Base-by-base conservation (phyloP, 2,113 vertebrate species). In the Eurystomus gularis region DNA sequence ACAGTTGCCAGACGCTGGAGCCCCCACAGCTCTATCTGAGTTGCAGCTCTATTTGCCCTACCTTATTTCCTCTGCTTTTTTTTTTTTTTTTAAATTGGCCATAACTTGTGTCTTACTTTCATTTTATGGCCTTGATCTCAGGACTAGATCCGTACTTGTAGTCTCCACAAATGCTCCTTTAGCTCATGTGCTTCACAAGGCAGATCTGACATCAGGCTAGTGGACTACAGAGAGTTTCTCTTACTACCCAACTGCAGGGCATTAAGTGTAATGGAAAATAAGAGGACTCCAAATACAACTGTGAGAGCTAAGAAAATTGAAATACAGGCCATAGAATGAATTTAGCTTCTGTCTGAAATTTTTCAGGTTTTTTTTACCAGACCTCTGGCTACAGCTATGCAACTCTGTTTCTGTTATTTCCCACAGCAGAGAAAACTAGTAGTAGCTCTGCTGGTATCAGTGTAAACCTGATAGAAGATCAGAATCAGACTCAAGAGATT, bases 341-440 rank as follows among this genome's bases (percentile, higher is more conserved):
- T 88, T 85, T 92, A 80, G 31, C 54, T 95, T 88, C 88, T 93
- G 66, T 73, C 79, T 86, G 58, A 93, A 93, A 37, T 9, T 21
- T 29, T 68, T 52, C 66, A 51, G 25, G 46, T 3, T 1, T 13
- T 68, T 70, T 95, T 82, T 68, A 44, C 64, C 48, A 85, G 52
- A 79, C 39, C 12, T 91, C 73, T 93, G 85, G 35, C 73, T 91
- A 35, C 57, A 75, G 20, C 5, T 89, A 15, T 77, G 9, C 76
- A 54, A 37, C 28, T 42, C 8, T 44, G 42, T 76, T 94, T 88
- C 83, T 94, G 48, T 42, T 80, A 25, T 37, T 76, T 80, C 68
- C 62, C 49, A 66, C 65, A 69, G 18, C 10, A 7, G 57, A 7
- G 29, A 83, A 90, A 92, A 66, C 0, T 29, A 86, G 25, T 55